These are phyloP conservation scores for Belgica antarctica DNA, from an alignment of 2,888 invertebrate species.

Conservation along the genomic window DNA sequence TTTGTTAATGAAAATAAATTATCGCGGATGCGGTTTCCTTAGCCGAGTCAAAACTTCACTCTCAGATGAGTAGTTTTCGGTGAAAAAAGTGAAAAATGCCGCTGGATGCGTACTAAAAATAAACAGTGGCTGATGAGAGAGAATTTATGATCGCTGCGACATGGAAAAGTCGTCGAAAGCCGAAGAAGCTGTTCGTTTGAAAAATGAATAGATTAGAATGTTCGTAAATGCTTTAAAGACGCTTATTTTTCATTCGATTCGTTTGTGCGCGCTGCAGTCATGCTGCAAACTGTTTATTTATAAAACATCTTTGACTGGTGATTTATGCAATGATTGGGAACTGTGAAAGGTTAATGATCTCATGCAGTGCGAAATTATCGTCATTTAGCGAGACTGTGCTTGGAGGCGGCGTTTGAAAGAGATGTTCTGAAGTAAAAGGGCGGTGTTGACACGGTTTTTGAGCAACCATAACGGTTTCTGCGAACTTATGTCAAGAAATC, in stretches of 20 bases:
- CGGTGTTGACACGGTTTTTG: too few species aligned
- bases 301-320: neutral
- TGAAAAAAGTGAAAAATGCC: too few species aligned
- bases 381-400: neutral
- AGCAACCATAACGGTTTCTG: too few species aligned
- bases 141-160: neutral
- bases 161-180: too few species aligned
- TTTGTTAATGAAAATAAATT: slow-evolving; percentile 32
- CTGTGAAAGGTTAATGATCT: neutral
- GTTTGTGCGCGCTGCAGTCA: neutral
- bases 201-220: neutral
- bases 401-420: neutral
- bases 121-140: neutral
- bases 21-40: slow-evolving; percentile 1
- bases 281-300: slow-evolving; percentile 9
- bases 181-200: neutral
- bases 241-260: neutral
- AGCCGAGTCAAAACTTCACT: neutral
- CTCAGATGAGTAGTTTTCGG: too few species aligned
- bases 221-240: neutral
- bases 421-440: too few species aligned
- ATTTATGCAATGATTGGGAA: neutral
- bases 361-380: slow-evolving; percentile 1
- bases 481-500: too few species aligned
- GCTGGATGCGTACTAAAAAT: neutral